phyloP scores from a whole-genome alignment of 2,797 vertebrate genomes.

The Lagocephalus sceleratus region DNA sequence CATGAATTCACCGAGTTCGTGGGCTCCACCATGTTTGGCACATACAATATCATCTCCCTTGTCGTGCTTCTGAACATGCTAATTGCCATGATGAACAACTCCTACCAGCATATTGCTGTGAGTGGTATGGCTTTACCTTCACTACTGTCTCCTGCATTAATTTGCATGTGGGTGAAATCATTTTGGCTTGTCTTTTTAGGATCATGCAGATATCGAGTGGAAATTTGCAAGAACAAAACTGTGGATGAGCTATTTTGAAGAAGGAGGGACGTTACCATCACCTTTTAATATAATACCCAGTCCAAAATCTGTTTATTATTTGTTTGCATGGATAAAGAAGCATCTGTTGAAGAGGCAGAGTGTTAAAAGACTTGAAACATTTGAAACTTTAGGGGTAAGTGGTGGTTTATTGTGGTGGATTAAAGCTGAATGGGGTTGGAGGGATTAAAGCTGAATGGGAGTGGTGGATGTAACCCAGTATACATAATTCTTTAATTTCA shows the following conservation, averaged over 20 bases:
- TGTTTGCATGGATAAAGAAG: constrained; percentile 84
- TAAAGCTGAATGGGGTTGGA: no score
- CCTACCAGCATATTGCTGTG: constrained; percentile 97
- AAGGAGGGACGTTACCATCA: constrained; percentile 93
- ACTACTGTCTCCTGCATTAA: background rate
- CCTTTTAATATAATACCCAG: constrained; percentile 98
- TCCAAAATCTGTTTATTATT: constrained; percentile 91
- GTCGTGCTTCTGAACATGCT: constrained; percentile 98
- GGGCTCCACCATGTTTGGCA: constrained; percentile 96
- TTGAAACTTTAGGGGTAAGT: constrained; percentile 91
- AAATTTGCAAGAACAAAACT: constrained; percentile 98
- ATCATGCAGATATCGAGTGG: constrained; percentile 98
- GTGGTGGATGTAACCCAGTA: background rate
- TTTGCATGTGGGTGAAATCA: constrained; percentile 1
- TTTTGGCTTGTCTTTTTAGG: constrained; percentile 72
- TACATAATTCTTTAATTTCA: constrained; percentile 50
- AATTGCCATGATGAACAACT: constrained; percentile 99
- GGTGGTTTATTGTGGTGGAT: constrained; percentile 7
- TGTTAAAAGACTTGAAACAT: constrained; percentile 82
- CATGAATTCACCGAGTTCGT: constrained; percentile 96
- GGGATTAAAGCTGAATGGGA: no score
- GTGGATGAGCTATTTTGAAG: constrained; percentile 99
- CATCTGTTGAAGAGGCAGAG: constrained; percentile 80
- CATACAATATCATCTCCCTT: constrained; percentile 95
- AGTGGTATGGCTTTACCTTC: constrained; percentile 59